phyloP scores from a whole-genome alignment of 1,140 invertebrate species.

The Papilio machaon region DNA sequence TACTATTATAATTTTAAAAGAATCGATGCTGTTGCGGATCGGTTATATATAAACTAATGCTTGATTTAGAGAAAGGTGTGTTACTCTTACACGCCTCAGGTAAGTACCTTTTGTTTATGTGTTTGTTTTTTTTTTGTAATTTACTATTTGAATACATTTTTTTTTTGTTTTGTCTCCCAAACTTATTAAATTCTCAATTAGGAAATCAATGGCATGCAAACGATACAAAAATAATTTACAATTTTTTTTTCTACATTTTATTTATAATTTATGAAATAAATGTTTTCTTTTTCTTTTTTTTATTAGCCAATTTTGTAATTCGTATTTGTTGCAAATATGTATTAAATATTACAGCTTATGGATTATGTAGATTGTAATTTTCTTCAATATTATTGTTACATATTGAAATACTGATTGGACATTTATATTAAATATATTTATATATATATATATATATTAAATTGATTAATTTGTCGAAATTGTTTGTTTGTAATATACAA shows the following conservation, averaged over 20 bases:
- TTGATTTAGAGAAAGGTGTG: not conserved
- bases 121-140: constrained; percentile 15
- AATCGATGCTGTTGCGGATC: not conserved
- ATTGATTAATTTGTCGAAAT: not conserved
- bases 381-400: constrained; percentile 5
- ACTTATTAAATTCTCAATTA: not conserved
- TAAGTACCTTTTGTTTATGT: constrained; percentile 9
- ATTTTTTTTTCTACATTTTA: constrained; percentile 10
- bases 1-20: not conserved
- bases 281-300: not conserved
- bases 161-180: not conserved
- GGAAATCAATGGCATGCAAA: not conserved
- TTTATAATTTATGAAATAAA: not conserved
- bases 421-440: not conserved
- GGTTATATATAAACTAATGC: constrained; percentile 1
- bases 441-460: not conserved
- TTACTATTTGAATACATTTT: not conserved
- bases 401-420: not conserved
- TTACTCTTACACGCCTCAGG: not conserved
- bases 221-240: not conserved
- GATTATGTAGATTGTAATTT: not conserved
- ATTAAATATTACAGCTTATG: not conserved
- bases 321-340: not conserved
- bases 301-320: not conserved
- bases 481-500: not conserved